Conservation (phyloP, 2,113 vertebrate genomes). For the Ictalurus punctatus region DNA sequence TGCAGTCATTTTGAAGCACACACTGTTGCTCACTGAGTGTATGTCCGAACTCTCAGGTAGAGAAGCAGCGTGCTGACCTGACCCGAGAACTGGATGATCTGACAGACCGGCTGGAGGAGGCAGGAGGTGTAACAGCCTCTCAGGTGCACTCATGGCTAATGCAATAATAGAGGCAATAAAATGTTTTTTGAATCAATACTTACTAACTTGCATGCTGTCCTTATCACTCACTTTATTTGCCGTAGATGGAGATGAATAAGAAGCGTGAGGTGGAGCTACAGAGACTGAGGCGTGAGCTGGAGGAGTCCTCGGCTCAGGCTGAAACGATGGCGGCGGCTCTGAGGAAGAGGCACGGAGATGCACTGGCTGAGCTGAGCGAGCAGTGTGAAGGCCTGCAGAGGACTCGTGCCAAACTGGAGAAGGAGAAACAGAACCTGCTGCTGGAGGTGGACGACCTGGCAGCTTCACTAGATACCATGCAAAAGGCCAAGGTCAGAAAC, state of each 20-base stretch:
- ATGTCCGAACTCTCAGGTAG: constrained; percentile 60
- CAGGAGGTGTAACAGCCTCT: constrained; percentile 74
- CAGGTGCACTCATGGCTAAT: constrained; percentile 63
- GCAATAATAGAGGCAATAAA: not conserved
- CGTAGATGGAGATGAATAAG: constrained; percentile 77
- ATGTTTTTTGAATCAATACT: not conserved
- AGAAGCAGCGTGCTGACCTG: constrained; percentile 78
- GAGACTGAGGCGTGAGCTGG: constrained; percentile 75
- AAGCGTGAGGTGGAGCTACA: constrained; percentile 77
- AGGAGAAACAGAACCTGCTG: constrained; percentile 77
- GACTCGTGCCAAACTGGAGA: constrained; percentile 75
- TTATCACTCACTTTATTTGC: constrained; percentile 6
- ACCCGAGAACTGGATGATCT: constrained; percentile 76
- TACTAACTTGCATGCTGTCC: not conserved
- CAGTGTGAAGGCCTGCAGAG: constrained; percentile 77
- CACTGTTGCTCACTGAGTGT: not conserved
- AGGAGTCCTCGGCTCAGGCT: constrained; percentile 72
- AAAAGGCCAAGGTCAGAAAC: constrained; percentile 74
- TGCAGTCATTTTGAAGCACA: too few species aligned
- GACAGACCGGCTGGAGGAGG: constrained; percentile 77
- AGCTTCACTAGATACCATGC: constrained; percentile 69
- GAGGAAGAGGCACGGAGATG: constrained; percentile 70
- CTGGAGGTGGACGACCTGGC: constrained; percentile 76
- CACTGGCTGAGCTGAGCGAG: constrained; percentile 71
- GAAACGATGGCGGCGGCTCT: constrained; percentile 67